Percentiles rank a stretch among this genome's conserved stretches.
Evolutionary conservation across 2,797 vertebrate genomes (phyloP).

Genomic region (Xiphophorus birchmanni): DNA sequence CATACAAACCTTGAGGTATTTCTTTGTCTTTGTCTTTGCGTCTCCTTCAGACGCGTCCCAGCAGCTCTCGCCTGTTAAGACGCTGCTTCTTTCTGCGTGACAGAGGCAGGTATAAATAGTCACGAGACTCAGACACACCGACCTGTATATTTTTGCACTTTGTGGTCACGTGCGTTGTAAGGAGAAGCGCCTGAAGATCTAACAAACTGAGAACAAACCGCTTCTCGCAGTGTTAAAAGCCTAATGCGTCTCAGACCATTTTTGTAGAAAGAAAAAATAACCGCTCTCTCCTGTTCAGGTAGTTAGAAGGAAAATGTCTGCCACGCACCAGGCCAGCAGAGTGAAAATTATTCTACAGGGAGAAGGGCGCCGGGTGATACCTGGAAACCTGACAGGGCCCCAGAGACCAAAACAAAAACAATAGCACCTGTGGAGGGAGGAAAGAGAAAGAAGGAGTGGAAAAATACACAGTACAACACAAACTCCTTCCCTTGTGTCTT

Average conservation of each 20-base stretch:
- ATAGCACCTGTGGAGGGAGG: neutral
- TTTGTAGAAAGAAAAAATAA: neutral
- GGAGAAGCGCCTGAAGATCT: neutral
- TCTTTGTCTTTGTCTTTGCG: neutral
- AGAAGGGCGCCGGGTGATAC: slow-evolving; percentile 15
- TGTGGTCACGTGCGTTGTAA: neutral
- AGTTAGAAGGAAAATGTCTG: slow-evolving; percentile 14
- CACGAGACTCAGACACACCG: slow-evolving; percentile 4
- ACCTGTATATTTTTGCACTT: neutral
- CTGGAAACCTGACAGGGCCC: slow-evolving; percentile 35
- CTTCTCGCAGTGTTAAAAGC: neutral
- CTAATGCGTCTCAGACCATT: neutral
- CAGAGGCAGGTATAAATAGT: slow-evolving; percentile 59
- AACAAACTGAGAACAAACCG: neutral
- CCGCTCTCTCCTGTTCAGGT: slow-evolving; percentile 9
- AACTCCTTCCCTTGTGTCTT: neutral
- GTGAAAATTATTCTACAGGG: neutral
- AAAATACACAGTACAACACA: neutral
- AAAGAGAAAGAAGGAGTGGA: neutral
- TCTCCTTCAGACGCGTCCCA: slow-evolving; percentile 19
- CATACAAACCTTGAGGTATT: slow-evolving; percentile 7
- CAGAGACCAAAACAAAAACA: slow-evolving; percentile 5
- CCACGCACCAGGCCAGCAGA: slow-evolving; percentile 40
- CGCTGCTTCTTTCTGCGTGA: slow-evolving; percentile 44
- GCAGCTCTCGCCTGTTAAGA: slow-evolving; percentile 41